Evolutionary conservation across 2,888 invertebrate species (phyloP), one percentile per base, ranked within the genome.

Genomic region (Polyommatus iphigenia): DNA sequence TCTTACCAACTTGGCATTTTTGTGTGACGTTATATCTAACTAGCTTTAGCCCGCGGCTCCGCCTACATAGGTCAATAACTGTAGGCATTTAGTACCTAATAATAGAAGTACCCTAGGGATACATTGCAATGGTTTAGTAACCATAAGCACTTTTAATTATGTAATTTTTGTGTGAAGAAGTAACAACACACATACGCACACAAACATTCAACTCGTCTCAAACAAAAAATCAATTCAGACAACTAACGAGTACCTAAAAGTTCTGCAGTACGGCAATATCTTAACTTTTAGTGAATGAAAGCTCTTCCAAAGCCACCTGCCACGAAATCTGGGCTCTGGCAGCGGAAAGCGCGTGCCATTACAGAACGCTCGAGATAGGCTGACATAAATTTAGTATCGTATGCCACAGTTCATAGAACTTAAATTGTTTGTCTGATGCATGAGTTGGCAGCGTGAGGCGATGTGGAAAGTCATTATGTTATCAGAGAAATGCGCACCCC

Each of bases 381-480:
- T 91, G 93, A 91, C 93, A 92, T 89, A 89, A 90, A 91, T 92
- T 88, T 87, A 86, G 85, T 92, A 91, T 92, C 90, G 85, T 81
- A 83, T 83, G 82, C 84, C 83, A 85, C 87, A 90, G 92, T 92
- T 92, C 92, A 91, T 89, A 89, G 92, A 92, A 92, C 92, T 90
- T 89, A 85, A 86, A 85, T 86, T 88, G 85, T 86, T 86, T 82
- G 79, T 83, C 83, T 86, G 84, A 82, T 82, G 83, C 89, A 87
- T 85, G 82, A 86, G 87, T 86, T 85, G 82, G 83, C 86, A 83
- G 84, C 85, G 88, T 89, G 89, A 90, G 90, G 90, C 91, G 90
- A 91, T 90, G 88, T 89, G 80, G 87, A 87, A 88, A 90, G 90
- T 91, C 90, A 88, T 92, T 91, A 89, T 86, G 86, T 89, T 93